A percentile compares a stretch with the other conserved stretches of the same genome.
phyloP scores from a whole-genome alignment of 2,797 vertebrate species.

The Craterocephalus amniculus region DNA sequence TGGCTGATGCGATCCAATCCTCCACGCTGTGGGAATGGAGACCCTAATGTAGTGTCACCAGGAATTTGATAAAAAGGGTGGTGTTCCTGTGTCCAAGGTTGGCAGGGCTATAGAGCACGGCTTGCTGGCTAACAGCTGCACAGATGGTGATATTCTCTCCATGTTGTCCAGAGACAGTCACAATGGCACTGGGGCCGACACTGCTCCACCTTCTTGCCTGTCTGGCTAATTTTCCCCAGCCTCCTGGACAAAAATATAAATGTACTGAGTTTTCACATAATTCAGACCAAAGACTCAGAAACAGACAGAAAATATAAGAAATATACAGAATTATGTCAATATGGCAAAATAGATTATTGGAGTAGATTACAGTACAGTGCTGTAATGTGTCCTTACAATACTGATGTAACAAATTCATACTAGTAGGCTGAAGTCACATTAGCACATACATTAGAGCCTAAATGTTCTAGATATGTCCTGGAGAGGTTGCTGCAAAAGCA shows the following conservation, averaged over 20 bases:
- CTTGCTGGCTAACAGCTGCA: constrained; percentile 10
- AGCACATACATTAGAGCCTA: no score
- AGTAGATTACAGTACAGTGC: not conserved
- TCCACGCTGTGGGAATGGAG: constrained; percentile 7
- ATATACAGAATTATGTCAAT: no score
- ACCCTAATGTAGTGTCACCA: not conserved
- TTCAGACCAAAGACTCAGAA: not conserved
- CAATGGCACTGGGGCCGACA: not conserved
- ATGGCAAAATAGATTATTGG: no score
- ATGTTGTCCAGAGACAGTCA: constrained; percentile 6
- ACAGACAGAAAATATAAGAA: not conserved
- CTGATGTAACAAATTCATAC: not conserved
- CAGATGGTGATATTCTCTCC: constrained; percentile 13
- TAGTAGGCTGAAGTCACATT: no score
- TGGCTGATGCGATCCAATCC: not conserved
- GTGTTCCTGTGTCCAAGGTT: constrained; percentile 10
- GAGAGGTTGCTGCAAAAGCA: no score
- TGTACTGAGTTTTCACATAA: not conserved
- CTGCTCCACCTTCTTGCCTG: constrained; percentile 11
- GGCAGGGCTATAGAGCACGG: constrained; percentile 15
- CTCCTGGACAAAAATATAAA: not conserved
- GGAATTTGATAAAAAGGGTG: constrained; percentile 9
- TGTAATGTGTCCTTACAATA: not conserved
- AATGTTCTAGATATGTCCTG: no score
- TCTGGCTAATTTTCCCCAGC: constrained; percentile 6